Evolutionary conservation across 2,797 vertebrate genomes (phyloP).

Genomic region (Etheostoma perlongum): DNA sequence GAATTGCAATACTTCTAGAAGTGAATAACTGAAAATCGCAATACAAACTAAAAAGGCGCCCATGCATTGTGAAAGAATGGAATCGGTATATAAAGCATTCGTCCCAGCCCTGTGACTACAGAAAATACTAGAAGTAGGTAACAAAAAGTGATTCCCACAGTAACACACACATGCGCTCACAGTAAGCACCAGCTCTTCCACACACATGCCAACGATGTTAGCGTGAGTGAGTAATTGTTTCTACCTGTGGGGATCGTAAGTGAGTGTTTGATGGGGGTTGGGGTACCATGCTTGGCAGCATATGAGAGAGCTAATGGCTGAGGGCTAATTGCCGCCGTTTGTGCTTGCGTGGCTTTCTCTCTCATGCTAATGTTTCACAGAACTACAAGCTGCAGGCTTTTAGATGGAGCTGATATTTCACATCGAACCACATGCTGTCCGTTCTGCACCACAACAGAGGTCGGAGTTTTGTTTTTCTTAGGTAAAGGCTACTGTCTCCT

Average conservation of each 20-base stretch:
- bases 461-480: slow-evolving; percentile 6
- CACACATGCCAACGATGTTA: slow-evolving; percentile 49
- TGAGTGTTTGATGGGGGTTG: slow-evolving; percentile 72
- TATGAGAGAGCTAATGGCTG: slow-evolving; percentile 76
- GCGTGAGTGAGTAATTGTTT: slow-evolving; percentile 77
- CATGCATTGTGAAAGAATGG: too few relatives aligned
- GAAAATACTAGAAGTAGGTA: neutral
- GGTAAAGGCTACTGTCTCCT: slow-evolving; percentile 15
- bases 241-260: slow-evolving; percentile 74
- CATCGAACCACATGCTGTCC: slow-evolving; percentile 49
- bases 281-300: slow-evolving; percentile 78
- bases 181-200: slow-evolving; percentile 39
- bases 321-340: slow-evolving; percentile 74
- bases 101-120: too few relatives aligned
- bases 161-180: slow-evolving; percentile 17
- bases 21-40: too few relatives aligned
- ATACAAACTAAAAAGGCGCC: too few relatives aligned
- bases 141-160: slow-evolving; percentile 8
- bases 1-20: too few relatives aligned
- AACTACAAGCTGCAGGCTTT: slow-evolving; percentile 54
- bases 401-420: slow-evolving; percentile 69
- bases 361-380: slow-evolving; percentile 68
- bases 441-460: slow-evolving; percentile 22
- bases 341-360: slow-evolving; percentile 71
- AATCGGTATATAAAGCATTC: too few relatives aligned